Evolutionary conservation across 2,113 vertebrate species (phyloP), one percentile per base, ranked within the genome.

Genomic region (Oostethus manadensis): DNA sequence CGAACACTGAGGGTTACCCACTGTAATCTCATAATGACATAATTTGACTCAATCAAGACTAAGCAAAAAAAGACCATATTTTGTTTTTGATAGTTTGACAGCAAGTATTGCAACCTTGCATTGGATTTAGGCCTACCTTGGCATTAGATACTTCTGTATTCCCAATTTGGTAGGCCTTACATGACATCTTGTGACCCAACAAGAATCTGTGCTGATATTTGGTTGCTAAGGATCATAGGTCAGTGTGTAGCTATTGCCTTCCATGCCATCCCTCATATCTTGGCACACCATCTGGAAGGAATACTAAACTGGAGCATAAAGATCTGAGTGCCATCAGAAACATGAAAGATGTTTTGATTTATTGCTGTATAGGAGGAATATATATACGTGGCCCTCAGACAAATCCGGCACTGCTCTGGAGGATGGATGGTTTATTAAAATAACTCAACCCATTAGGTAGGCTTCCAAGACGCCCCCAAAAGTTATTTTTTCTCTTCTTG

Each of bases 401-500:
- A 56, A 48, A 45, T 60, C 54, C 51, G 23, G 16, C 3, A 20
- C 14, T 2, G 15, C 56, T 42, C 44, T 20, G n/a, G 60, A 60
- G 43, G 46, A 59, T 71, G 42, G 68, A 11, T n/a, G 14, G 54
- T 71, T 62, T 72, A 73, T 66, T 68, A 63, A 57, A 73, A 64
- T 21, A 63, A 51, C 14, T 48, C 22, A 20, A 42, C 62, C 43
- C 1, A 60, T 26, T 29, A 33, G 17, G 59, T 57, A 48, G 29
- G 26, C 22, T 20, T 71, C 60, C 64, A 72, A 73, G 58, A 51
- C 33, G 43, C 38, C 46, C 70, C 64, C n/a, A 61, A 68, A 50
- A 35, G 22, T 69, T 77, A 46, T 29, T 51, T 51, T 58, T 78
- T 53, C 73, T 84, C 53, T 79, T 78, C 70, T 80, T 75, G 70